These are phyloP conservation scores for Pteruthius melanotis DNA, from an alignment of 2,113 vertebrate species.

Conservation along the genomic window DNA sequence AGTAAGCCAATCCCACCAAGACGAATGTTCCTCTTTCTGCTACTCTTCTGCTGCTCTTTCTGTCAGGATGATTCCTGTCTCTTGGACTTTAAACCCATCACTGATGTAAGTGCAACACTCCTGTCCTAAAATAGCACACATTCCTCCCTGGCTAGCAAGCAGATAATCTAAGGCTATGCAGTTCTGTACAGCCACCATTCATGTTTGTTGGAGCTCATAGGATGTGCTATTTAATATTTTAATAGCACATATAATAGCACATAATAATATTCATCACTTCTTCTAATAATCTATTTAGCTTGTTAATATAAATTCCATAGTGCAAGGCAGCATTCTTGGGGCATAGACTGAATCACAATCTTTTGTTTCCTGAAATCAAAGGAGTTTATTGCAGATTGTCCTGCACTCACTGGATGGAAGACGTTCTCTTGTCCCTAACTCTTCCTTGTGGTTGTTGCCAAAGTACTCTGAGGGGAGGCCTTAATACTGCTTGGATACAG, in stretches of 20 bases:
- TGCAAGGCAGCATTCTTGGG: background rate
- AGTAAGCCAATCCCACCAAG: background rate
- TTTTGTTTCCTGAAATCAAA: background rate
- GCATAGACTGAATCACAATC: background rate
- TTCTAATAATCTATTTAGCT: background rate
- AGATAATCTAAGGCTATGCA: background rate
- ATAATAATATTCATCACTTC: background rate
- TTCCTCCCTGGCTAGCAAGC: background rate
- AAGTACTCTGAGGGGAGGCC: background rate
- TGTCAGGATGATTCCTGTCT: accelerated
- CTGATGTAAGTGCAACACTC: background rate
- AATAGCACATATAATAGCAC: no score
- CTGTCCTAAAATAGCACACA: background rate
- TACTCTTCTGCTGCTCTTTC: background rate
- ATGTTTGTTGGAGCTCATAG: background rate
- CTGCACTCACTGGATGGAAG: background rate
- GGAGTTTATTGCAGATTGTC: background rate
- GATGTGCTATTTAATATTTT: background rate
- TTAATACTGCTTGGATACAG: background rate
- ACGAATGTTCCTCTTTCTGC: background rate
- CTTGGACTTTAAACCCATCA: background rate
- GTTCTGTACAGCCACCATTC: background rate
- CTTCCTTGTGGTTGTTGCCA: background rate
- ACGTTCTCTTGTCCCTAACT: background rate
- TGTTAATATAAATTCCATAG: background rate